phyloP scores from a whole-genome alignment of 2,888 invertebrate species.

The Thysanoteuthis rhombus region DNA sequence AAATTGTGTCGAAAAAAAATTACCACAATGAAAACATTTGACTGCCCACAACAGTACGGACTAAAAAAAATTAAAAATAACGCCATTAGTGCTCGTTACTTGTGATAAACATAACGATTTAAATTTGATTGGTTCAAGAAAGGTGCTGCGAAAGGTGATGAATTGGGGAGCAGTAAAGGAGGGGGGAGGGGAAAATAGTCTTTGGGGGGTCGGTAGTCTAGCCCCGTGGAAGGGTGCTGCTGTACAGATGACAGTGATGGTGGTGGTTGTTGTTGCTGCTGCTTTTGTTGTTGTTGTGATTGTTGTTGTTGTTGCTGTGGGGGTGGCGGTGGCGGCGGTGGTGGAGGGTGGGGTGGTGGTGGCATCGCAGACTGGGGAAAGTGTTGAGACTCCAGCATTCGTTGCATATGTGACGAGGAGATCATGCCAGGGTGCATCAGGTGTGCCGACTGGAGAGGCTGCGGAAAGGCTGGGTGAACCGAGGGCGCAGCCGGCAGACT shows the following conservation, averaged over 20 bases:
- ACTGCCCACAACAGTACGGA: background rate
- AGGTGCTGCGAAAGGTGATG: background rate
- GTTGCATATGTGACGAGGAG: conserved; percentile 24
- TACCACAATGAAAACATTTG: background rate
- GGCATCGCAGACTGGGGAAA: background rate
- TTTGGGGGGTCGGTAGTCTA: conserved; percentile 20
- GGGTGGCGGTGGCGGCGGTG: background rate
- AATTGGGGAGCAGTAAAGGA: background rate
- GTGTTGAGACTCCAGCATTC: conserved; percentile 19
- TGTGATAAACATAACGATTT: conserved; percentile 1
- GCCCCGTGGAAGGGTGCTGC: background rate
- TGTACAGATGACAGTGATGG: conserved; percentile 16
- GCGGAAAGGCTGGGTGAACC: conserved; percentile 26
- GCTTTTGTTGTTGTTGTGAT: background rate
- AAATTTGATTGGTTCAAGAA: background rate
- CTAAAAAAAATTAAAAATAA: background rate
- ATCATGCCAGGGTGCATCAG: conserved; percentile 13
- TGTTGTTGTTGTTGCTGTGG: background rate
- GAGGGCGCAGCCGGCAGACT: background rate
- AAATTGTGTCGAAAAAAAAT: background rate
- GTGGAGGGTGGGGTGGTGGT: background rate
- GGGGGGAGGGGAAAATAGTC: background rate
- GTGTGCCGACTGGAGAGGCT: conserved; percentile 15
- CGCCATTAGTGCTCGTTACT: background rate
- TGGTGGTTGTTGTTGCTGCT: background rate